Conservation (phyloP, 2,888 invertebrate species). For the Heteropelma amictum region DNA sequence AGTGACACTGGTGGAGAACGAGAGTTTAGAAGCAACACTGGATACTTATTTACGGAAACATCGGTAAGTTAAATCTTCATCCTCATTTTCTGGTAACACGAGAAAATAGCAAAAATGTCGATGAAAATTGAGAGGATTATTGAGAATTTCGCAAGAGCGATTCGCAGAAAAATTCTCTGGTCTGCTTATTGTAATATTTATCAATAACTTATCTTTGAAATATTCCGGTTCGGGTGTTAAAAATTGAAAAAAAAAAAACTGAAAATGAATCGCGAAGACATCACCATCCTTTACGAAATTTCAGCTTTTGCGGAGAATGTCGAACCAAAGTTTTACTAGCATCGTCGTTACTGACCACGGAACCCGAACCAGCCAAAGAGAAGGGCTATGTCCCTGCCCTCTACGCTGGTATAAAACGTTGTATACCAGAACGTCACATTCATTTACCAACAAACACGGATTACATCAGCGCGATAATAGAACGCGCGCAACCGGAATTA, state of each 20-base stretch:
- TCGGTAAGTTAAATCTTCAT: constrained; percentile 79
- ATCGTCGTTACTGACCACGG: constrained; percentile 91
- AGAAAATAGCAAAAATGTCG: no score
- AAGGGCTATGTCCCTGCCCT: constrained; percentile 93
- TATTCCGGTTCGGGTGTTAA: not conserved
- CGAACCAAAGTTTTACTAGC: constrained; percentile 92
- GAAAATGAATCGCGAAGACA: no score
- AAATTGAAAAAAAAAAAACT: not conserved
- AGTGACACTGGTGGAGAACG: constrained; percentile 92
- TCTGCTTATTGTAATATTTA: no score
- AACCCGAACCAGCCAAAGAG: constrained; percentile 90
- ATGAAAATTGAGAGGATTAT: no score
- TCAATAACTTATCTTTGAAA: not conserved
- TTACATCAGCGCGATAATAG: constrained; percentile 92
- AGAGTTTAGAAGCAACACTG: constrained; percentile 89
- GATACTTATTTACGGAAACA: constrained; percentile 95
- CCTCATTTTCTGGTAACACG: no score
- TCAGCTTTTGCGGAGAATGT: constrained; percentile 92
- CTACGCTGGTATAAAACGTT: constrained; percentile 92
- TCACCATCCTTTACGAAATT: constrained; percentile 44
- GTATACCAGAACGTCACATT: constrained; percentile 91
- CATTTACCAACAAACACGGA: constrained; percentile 93
- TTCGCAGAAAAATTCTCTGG: no score
- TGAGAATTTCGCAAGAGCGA: no score
- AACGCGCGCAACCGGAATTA: constrained; percentile 94